A percentile compares a stretch with the other conserved stretches of the same genome.
Evolutionary conservation across 2,797 vertebrate species (phyloP).

Genomic region (Onychomys leucogaster): DNA sequence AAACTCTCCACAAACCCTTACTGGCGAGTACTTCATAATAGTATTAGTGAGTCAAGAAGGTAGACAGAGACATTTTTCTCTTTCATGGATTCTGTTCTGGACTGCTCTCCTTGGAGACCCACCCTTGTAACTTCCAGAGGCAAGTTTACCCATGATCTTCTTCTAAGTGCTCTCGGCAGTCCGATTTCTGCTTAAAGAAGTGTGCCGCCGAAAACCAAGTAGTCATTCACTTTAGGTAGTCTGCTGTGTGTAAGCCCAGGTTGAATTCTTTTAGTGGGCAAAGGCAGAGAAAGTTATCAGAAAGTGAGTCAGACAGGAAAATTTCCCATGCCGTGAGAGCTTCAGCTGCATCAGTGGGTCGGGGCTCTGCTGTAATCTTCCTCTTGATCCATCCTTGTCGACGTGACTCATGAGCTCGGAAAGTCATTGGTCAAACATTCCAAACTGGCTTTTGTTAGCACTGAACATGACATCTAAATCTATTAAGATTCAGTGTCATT

Average conservation of each 20-base stretch:
- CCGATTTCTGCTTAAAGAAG: not conserved
- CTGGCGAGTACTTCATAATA: not conserved
- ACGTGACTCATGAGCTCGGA: slow-evolving; percentile 58
- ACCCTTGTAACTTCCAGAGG: not conserved
- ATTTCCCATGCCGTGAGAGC: not conserved
- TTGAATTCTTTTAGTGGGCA: not conserved
- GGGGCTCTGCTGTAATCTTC: slow-evolving; percentile 35
- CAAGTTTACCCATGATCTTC: not conserved
- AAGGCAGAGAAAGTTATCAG: slow-evolving; percentile 47
- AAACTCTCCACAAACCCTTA: slow-evolving; percentile 2
- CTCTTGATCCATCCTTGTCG: not conserved
- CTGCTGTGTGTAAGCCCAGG: not conserved
- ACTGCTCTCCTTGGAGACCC: not conserved
- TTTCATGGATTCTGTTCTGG: not conserved
- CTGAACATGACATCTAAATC: not conserved
- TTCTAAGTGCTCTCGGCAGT: not conserved
- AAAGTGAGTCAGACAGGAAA: slow-evolving; percentile 63
- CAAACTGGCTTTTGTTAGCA: slow-evolving; percentile 45
- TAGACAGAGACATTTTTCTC: not conserved
- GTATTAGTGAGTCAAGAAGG: not conserved
- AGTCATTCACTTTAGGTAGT: not conserved
- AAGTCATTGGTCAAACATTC: slow-evolving; percentile 36
- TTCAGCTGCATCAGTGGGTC: not conserved
- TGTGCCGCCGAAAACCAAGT: slow-evolving; percentile 11
- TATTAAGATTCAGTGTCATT: not conserved